Evolutionary conservation across 2,888 invertebrate genomes (phyloP).

Genomic region (Agrochola circellaris): DNA sequence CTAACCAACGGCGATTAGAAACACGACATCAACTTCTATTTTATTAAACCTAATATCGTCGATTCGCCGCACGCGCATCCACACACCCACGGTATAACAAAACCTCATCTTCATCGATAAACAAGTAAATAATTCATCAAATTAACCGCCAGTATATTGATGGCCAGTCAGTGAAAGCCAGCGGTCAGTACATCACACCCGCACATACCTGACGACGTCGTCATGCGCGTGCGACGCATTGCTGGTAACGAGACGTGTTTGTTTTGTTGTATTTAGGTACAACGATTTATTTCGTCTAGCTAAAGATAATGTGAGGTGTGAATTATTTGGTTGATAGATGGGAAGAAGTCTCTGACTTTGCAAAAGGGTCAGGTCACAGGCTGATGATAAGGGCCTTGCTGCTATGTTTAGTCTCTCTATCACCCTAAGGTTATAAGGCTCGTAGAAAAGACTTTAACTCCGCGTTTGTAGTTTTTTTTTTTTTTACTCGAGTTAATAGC

Average conservation of each 20-base stretch:
- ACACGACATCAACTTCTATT: neutral
- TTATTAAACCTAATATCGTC: neutral
- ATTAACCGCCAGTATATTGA: slow-evolving; percentile 15
- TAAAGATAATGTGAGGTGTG: too few relatives aligned
- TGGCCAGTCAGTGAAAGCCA: slow-evolving; percentile 39
- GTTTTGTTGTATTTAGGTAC: slow-evolving; percentile 19
- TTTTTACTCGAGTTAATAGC: too few relatives aligned
- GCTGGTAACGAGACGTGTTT: slow-evolving; percentile 5
- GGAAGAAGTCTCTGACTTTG: neutral
- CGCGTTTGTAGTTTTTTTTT: too few relatives aligned
- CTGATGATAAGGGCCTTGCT: too few relatives aligned
- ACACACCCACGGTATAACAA: neutral
- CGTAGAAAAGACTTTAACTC: too few relatives aligned
- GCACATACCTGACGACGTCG: slow-evolving; percentile 31
- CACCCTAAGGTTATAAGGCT: too few relatives aligned
- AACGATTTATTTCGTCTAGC: neutral
- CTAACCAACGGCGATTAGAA: neutral
- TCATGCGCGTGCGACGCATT: slow-evolving; percentile 43
- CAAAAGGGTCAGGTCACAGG: too few relatives aligned
- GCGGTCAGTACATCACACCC: slow-evolving; percentile 43
- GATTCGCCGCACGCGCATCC: neutral
- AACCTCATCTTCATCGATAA: slow-evolving; percentile 10
- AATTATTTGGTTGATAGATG: neutral
- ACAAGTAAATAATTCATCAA: slow-evolving; percentile 43
- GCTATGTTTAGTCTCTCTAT: too few relatives aligned